Base-by-base conservation (phyloP, 2,888 invertebrate genomes). In the Hetaerina titia region DNA sequence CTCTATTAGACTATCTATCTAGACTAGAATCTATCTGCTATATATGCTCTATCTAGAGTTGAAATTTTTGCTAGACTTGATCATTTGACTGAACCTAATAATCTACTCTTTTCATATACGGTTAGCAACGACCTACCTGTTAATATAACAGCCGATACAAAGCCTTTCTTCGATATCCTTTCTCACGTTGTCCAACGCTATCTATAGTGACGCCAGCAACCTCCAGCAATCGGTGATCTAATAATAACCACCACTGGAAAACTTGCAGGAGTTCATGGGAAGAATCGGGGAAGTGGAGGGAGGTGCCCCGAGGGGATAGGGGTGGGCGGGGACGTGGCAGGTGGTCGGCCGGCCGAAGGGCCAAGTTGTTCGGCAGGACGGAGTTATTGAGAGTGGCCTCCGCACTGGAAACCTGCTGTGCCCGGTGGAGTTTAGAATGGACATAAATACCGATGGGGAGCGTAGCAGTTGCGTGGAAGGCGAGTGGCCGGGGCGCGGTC, bases 361-460 rank as follows among this genome's bases (percentile, higher is more conserved):
- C 81, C 15, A 81, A 81, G 81, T 81, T 81, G 31, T 31, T 81
- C 81, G 81, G 25, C 81, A 31, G 81, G 81, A 7, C 81, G 81
- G 81, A 81, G 81, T 81, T 81, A 81, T 81, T 81, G 81, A 81
- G 81, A 81, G 81, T 81, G 81, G 81, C 81, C 81, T 31, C 9
- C 81, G 81, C 31, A 81, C 31, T 81, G 81, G 81, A 81, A 81
- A 81, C 31, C 81, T 13, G 31, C 81, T 31, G 81, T 31, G 81
- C 31, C 45, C 45, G 31, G 25, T 81, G 81, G 81, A 81, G 81
- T 81, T 81, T 31, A 81, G 81, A 81, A 31, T 31, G 81, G 81
- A 81, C 31, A 81, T 81, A 81, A 81, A 81, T 81, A 81, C 25
- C 25, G 31, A 31, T 81, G 81, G 81, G 15, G 81, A 11, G 25